Evolutionary conservation across 2,113 vertebrate genomes (phyloP).

Genomic region (Phylloscopus whistleri): DNA sequence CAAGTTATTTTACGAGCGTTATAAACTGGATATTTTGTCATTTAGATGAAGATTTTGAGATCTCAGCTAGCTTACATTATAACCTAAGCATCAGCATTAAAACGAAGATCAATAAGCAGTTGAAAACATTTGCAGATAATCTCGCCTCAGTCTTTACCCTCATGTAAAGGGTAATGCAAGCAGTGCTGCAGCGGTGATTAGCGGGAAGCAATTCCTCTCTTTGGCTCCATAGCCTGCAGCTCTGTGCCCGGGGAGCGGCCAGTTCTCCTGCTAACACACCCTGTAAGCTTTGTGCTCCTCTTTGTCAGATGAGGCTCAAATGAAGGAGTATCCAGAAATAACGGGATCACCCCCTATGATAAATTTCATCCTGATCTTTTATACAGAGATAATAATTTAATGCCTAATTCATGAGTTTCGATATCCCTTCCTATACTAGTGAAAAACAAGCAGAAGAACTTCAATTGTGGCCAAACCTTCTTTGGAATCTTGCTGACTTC

Average conservation of each 20-base stretch:
- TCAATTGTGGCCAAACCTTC: neutral
- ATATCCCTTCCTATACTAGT: neutral
- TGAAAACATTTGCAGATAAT: neutral
- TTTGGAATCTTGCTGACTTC: neutral
- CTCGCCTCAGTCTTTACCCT: neutral
- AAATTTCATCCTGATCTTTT: neutral
- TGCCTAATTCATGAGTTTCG: neutral
- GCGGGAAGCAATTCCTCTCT: neutral
- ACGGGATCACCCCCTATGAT: neutral
- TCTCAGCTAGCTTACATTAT: neutral
- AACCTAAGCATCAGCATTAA: neutral
- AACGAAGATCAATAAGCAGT: neutral
- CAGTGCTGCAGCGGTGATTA: neutral
- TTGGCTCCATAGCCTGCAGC: rapidly evolving
- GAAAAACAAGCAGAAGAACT: neutral
- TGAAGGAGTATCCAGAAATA: neutral
- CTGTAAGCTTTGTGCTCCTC: neutral
- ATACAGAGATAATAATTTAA: neutral
- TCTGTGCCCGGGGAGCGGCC: rapidly evolving
- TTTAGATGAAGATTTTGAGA: neutral
- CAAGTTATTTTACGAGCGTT: neutral
- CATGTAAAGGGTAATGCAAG: neutral
- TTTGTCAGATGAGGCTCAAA: neutral
- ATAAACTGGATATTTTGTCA: neutral
- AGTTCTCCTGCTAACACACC: neutral